phyloP scores from a whole-genome alignment of 2,797 vertebrate genomes.

The Crotalus adamanteus region DNA sequence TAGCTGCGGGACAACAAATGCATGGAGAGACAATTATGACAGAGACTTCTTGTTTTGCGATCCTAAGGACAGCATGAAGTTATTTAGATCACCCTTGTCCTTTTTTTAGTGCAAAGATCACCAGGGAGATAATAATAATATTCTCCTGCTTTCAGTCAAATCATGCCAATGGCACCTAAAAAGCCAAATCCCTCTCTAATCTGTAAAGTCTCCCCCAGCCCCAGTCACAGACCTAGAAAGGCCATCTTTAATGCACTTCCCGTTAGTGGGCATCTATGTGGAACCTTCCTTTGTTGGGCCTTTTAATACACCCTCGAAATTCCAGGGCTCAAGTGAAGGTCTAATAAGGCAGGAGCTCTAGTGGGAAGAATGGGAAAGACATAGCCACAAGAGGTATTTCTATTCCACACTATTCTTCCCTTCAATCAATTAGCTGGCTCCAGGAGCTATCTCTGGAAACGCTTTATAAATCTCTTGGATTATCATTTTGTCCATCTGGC shows the following conservation, averaged over 20 bases:
- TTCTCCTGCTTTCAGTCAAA: slow-evolving; percentile 6
- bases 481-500: slow-evolving; percentile 97
- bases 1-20: slow-evolving; percentile 54
- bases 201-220: slow-evolving; percentile 11
- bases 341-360: slow-evolving; percentile 60
- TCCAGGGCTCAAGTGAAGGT: slow-evolving; percentile 57
- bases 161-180: rapidly evolving
- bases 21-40: slow-evolving; percentile 51
- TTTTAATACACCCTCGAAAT: slow-evolving; percentile 28
- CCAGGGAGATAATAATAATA: background rate
- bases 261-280: slow-evolving; percentile 1
- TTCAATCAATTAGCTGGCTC: slow-evolving; percentile 66
- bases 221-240: slow-evolving; percentile 27
- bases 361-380: slow-evolving; percentile 55
- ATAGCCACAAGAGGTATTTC: slow-evolving; percentile 60
- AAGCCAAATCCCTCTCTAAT: slow-evolving; percentile 11
- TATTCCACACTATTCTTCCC: slow-evolving; percentile 42
- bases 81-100: slow-evolving; percentile 22
- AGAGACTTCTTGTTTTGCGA: slow-evolving; percentile 55
- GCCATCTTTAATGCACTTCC: background rate
- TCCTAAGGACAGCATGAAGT: background rate
- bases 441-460: slow-evolving; percentile 83
- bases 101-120: background rate
- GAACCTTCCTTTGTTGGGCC: slow-evolving; percentile 34
- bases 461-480: slow-evolving; percentile 91